Conservation (phyloP, 1,140 invertebrate genomes). For the Trachymyrmex cornetzi region DNA sequence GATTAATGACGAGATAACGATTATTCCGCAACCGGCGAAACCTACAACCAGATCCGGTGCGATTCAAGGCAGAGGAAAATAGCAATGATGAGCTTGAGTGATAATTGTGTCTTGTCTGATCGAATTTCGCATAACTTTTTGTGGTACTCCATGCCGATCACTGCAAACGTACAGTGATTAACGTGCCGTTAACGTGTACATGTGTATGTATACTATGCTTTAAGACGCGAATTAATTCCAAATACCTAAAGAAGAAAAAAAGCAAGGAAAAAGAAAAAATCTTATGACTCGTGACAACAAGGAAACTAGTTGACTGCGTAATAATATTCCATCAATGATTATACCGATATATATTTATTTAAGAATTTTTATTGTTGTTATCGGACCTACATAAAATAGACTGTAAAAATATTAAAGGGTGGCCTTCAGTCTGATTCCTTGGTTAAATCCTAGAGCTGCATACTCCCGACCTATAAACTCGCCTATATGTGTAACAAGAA, state of each 20-base stretch:
- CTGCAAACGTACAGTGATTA: constrained; percentile 71
- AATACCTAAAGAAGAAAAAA: constrained; percentile 68
- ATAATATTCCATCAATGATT: constrained; percentile 84
- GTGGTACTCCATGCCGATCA: constrained; percentile 77
- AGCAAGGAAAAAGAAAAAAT: constrained; percentile 63
- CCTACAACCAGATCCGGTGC: constrained; percentile 82
- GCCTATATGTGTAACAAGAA: constrained; percentile 67
- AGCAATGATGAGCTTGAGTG: constrained; percentile 85
- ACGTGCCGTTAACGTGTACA: constrained; percentile 79
- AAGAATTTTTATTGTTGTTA: constrained; percentile 86
- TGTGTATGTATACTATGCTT: constrained; percentile 83
- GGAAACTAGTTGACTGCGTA: constrained; percentile 83
- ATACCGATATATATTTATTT: constrained; percentile 85
- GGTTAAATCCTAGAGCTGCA: constrained; percentile 81
- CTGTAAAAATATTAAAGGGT: constrained; percentile 85
- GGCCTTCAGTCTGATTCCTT: constrained; percentile 85
- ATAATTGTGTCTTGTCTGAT: constrained; percentile 81
- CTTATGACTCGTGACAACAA: constrained; percentile 34
- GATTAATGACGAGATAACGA: constrained; percentile 97
- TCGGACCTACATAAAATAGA: constrained; percentile 85
- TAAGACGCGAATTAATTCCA: constrained; percentile 75
- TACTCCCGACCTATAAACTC: constrained; percentile 74
- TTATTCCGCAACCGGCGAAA: constrained; percentile 94
- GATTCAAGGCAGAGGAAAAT: constrained; percentile 83
- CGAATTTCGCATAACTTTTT: constrained; percentile 79